These are phyloP conservation scores for Epizoanthus illoricatus DNA, from an alignment of 92 coral and sea anemone genomes.

Conservation along the genomic window DNA sequence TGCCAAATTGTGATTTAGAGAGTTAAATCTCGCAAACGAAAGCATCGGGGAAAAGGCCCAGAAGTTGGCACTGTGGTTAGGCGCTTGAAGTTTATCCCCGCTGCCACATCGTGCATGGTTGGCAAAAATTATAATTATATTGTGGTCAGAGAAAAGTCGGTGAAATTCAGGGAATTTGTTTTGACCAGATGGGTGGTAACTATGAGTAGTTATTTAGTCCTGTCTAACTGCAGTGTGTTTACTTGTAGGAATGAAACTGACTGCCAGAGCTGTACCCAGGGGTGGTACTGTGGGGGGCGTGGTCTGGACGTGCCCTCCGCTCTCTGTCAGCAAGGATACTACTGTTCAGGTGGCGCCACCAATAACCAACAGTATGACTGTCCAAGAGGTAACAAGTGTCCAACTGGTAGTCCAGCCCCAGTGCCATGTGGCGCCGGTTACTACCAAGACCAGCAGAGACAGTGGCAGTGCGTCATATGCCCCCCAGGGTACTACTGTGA, in stretches of 20 bases:
- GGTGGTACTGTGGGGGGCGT: conserved; percentile 92
- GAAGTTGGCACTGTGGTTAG: too few species aligned
- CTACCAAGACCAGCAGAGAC: conserved; percentile 71
- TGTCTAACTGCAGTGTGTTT: not conserved
- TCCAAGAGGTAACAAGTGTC: conserved; percentile 80
- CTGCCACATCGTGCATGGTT: too few species aligned
- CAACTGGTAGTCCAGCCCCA: conserved; percentile 76
- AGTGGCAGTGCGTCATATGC: conserved; percentile 69
- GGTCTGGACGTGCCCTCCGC: conserved; percentile 83
- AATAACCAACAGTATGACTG: conserved; percentile 66
- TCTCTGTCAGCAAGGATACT: conserved; percentile 79
- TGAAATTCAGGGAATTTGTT: not conserved
- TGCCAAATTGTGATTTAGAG: too few species aligned
- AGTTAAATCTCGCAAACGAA: too few species aligned
- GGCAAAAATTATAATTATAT: too few species aligned
- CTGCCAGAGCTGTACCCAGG: conserved; percentile 86
- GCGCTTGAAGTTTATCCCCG: too few species aligned
- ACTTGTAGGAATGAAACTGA: conserved; percentile 80
- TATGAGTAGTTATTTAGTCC: not conserved
- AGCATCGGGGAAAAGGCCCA: too few species aligned
- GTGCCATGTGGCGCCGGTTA: conserved; percentile 84
- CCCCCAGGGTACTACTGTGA: conserved; percentile 84
- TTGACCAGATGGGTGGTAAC: not conserved
- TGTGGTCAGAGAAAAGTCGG: too few species aligned
- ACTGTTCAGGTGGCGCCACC: conserved; percentile 82